Conservation (phyloP, 64 coral and sea anemone species). For the Actinia tenebrosa region DNA sequence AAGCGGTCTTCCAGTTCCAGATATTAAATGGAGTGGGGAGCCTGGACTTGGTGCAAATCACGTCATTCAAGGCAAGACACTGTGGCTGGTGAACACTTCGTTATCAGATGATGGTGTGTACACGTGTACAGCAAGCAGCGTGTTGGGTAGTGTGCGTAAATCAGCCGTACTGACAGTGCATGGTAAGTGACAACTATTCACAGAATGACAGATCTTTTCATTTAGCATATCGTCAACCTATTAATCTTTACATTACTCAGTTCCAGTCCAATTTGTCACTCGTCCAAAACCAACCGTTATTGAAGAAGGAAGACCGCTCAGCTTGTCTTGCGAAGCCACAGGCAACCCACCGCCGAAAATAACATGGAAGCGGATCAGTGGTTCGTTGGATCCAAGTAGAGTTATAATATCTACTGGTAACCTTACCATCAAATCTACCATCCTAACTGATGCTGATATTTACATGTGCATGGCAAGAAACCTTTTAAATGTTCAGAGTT, state of each 20-base stretch:
- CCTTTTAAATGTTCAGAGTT: not conserved
- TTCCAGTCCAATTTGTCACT: not conserved
- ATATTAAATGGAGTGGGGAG: slow-evolving; percentile 8
- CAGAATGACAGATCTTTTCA: too few relatives aligned
- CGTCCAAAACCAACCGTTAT: slow-evolving; percentile 4
- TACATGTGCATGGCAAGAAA: not conserved
- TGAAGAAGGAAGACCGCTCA: not conserved
- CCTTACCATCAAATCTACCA: not conserved
- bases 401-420: not conserved
- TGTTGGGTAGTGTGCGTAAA: slow-evolving; percentile 16
- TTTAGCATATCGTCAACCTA: not conserved
- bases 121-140: slow-evolving; percentile 31
- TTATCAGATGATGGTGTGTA: slow-evolving; percentile 33
- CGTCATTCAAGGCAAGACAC: not conserved
- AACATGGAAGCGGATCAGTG: not conserved
- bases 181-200: not conserved
- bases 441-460: not conserved
- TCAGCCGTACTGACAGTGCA: slow-evolving; percentile 22
- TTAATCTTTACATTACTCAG: not conserved
- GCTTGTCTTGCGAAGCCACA: not conserved
- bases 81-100: not conserved
- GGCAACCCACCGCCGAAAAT: not conserved
- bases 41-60: not conserved
- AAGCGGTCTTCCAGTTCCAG: slow-evolving; percentile 16
- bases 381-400: not conserved